phyloP scores from a whole-genome alignment of 2,113 vertebrate species.

The Scomber colias region DNA sequence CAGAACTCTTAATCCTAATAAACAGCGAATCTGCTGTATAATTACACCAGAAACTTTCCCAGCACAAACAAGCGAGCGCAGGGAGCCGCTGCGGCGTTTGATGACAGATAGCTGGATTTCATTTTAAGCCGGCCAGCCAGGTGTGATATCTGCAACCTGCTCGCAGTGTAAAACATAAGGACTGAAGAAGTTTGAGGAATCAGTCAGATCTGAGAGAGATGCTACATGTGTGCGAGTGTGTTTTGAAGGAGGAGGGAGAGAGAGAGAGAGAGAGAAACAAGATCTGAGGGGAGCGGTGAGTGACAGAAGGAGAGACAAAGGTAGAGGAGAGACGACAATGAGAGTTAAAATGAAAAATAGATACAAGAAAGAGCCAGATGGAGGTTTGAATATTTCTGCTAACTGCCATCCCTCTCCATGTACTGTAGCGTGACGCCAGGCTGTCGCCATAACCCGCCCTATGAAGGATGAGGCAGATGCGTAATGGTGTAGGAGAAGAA shows the following conservation, averaged over 20 bases:
- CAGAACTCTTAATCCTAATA: conserved; percentile 53
- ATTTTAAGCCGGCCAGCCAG: conserved; percentile 17
- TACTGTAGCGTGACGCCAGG: conserved; percentile 7
- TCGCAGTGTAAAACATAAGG: not conserved
- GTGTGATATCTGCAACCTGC: conserved; percentile 28
- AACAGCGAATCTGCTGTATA: conserved; percentile 48
- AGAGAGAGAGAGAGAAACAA: not conserved
- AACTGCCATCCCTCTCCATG: conserved; percentile 18
- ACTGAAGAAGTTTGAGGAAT: conserved; percentile 17
- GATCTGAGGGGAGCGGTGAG: conserved; percentile 14
- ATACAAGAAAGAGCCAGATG: conserved; percentile 22
- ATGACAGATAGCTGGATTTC: conserved; percentile 28
- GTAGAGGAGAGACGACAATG: conserved; percentile 6
- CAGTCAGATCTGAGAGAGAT: conserved; percentile 16
- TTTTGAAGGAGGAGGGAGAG: conserved; percentile 8
- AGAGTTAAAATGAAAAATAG: conserved; percentile 42
- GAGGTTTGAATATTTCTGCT: conserved; percentile 45
- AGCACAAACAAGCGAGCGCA: conserved; percentile 16
- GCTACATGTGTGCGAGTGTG: conserved; percentile 9
- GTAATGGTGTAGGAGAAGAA: conserved; percentile 44
- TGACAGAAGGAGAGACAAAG: conserved; percentile 23
- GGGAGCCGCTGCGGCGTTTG: conserved; percentile 17
- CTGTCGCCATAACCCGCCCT: conserved; percentile 34
- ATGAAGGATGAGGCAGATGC: conserved; percentile 37
- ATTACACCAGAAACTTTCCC: conserved; percentile 52